Evolutionary conservation across 2,113 vertebrate species (phyloP).

Genomic region (Ardeotis arabs): DNA sequence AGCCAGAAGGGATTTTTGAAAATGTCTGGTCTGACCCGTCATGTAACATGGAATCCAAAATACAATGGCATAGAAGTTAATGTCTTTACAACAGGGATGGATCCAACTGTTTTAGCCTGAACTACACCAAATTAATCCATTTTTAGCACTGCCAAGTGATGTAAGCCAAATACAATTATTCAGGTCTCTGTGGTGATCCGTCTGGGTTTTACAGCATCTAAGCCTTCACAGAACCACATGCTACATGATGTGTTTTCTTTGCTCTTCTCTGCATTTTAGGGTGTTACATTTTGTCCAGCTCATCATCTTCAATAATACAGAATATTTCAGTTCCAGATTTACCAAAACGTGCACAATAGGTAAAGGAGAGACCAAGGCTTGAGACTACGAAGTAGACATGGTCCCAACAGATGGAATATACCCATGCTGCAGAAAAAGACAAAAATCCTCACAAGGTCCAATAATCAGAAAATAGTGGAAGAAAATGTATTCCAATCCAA

Average conservation of each 20-base stretch:
- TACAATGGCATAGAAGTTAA: background rate
- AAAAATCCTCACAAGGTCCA: background rate
- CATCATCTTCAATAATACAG: background rate
- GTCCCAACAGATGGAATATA: background rate
- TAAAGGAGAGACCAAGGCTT: background rate
- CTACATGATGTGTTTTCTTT: background rate
- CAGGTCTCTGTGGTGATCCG: background rate
- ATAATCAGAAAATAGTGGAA: background rate
- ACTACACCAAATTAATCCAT: background rate
- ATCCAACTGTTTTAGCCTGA: background rate
- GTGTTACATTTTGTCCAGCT: background rate
- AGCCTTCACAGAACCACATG: background rate
- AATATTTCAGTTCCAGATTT: background rate
- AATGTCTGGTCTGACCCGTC: conserved; percentile 24
- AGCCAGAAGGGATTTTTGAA: conserved; percentile 22
- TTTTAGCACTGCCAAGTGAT: background rate
- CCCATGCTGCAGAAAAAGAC: background rate
- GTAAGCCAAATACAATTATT: background rate
- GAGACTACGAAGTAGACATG: background rate
- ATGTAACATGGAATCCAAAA: background rate
- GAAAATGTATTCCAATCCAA: background rate
- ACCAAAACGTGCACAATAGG: background rate
- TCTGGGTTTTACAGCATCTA: background rate
- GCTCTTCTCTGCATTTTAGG: background rate
- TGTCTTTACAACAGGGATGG: conserved; percentile 7